Percentiles rank a stretch among this genome's conserved stretches.
Evolutionary conservation across 1,140 invertebrate species (phyloP).

Genomic region (Drosophila quadrilineata): DNA sequence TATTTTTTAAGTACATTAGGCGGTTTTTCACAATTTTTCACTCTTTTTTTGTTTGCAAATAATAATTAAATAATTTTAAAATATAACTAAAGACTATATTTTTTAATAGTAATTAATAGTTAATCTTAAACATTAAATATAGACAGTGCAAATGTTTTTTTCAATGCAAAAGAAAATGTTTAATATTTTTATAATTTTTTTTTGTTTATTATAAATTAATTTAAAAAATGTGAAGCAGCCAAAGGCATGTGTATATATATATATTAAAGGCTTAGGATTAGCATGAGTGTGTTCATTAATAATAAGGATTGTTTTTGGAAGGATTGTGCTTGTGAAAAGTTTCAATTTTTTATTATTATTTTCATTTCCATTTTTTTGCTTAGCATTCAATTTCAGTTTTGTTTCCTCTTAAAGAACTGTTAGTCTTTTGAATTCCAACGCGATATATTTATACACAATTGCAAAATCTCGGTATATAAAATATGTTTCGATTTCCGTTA

Average conservation of each 20-base stretch:
- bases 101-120: too few relatives aligned
- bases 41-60: too few relatives aligned
- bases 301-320: constrained; percentile 31
- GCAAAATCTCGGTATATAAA: constrained; percentile 70
- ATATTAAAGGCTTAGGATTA: constrained; percentile 22
- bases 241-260: constrained; percentile 46
- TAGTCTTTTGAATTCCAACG: constrained; percentile 72
- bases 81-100: too few relatives aligned
- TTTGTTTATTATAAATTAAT: constrained; percentile 24
- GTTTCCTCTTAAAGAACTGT: constrained; percentile 67
- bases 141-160: too few relatives aligned
- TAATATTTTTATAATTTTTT: too few relatives aligned
- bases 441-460: constrained; percentile 50
- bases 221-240: constrained; percentile 32
- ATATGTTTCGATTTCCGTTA: constrained; percentile 68
- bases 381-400: constrained; percentile 38
- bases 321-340: constrained; percentile 21
- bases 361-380: constrained; percentile 16
- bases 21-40: too few relatives aligned
- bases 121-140: too few relatives aligned
- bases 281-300: constrained; percentile 1
- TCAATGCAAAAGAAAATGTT: too few relatives aligned
- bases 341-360: constrained; percentile 7
- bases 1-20: too few relatives aligned
- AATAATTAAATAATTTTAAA: too few relatives aligned